Percentiles rank a stretch among this genome's conserved stretches.
Evolutionary conservation across 2,113 vertebrate species (phyloP).

Genomic region (Galbula dea): DNA sequence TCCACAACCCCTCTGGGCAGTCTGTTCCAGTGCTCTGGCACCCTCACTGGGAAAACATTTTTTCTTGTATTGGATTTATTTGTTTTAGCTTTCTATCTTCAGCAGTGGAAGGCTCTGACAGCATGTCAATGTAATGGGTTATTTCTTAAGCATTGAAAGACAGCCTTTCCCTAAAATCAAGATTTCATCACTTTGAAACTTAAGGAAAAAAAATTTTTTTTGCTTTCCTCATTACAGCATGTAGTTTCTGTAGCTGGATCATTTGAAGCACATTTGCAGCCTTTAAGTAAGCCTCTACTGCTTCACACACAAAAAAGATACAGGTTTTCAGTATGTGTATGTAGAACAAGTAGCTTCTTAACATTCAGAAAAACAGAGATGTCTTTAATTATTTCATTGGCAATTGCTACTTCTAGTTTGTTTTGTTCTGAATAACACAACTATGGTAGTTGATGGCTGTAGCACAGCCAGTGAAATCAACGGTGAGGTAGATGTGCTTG

Average conservation of each 20-base stretch:
- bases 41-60: too few relatives aligned
- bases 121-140: constrained; percentile 6
- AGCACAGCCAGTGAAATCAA: neutral
- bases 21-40: too few relatives aligned
- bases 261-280: neutral
- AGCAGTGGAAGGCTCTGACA: neutral
- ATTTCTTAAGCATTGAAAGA: constrained; percentile 24
- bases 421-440: neutral
- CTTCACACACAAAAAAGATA: neutral
- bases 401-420: neutral
- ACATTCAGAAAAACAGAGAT: neutral
- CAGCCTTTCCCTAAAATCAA: neutral
- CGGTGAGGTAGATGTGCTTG: neutral
- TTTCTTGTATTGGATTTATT: too few relatives aligned
- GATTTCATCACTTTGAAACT: neutral
- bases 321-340: neutral
- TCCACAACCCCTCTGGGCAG: too few relatives aligned
- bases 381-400: constrained; percentile 28
- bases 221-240: neutral
- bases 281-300: neutral
- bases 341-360: neutral
- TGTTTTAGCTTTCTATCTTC: constrained; percentile 23
- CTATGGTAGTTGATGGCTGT: neutral
- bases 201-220: neutral
- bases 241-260: neutral